Conservation (phyloP, 1,140 invertebrate species). For the Choristoneura fumiferana region DNA sequence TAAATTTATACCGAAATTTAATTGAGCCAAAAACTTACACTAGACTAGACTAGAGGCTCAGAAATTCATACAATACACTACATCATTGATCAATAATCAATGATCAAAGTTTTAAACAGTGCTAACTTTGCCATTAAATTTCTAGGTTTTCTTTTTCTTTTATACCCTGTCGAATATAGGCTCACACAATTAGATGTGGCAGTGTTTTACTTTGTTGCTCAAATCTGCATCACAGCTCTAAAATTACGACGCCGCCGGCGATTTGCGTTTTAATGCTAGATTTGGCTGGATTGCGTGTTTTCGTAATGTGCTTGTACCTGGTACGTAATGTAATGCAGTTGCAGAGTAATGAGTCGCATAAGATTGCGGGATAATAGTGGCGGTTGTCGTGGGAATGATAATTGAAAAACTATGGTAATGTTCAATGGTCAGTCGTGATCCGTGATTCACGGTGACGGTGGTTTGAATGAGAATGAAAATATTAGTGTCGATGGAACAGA, state of each 20-base stretch:
- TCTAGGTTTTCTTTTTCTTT: no score
- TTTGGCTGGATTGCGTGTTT: conserved; percentile 15
- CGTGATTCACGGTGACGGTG: conserved; percentile 1
- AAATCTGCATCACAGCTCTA: conserved; percentile 13
- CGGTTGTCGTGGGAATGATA: conserved; percentile 42
- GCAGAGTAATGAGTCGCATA: conserved; percentile 16
- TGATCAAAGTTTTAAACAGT: no score
- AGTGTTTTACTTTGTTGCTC: background rate
- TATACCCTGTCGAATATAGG: no score
- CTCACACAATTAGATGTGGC: no score
- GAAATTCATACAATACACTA: no score
- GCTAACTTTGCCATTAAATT: no score
- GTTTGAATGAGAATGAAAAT: conserved; percentile 1
- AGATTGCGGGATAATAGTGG: conserved; percentile 16
- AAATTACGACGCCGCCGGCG: conserved; percentile 15
- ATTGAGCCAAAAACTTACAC: no score
- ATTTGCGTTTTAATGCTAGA: conserved; percentile 14
- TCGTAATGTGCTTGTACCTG: conserved; percentile 12
- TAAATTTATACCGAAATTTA: no score
- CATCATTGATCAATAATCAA: no score
- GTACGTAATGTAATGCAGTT: conserved; percentile 15
- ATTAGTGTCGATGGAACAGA: background rate
- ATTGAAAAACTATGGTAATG: conserved; percentile 39
- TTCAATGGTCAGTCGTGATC: conserved; percentile 30
- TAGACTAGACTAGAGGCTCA: no score